Evolutionary conservation across 2,113 vertebrate genomes (phyloP), one percentile per base, ranked within the genome.

Genomic region (Trogon melanurus): DNA sequence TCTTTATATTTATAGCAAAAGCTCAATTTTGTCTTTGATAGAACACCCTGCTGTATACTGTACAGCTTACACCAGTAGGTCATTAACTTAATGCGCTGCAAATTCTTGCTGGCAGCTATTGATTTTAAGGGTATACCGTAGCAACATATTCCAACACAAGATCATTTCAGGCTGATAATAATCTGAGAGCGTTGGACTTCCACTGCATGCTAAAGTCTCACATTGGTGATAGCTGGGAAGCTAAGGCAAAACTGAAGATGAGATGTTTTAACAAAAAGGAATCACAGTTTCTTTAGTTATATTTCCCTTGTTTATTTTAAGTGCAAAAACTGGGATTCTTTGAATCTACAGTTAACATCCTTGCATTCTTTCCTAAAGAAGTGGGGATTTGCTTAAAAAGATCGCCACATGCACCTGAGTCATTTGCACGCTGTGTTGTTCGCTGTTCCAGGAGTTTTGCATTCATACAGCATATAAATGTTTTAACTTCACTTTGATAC

Each of bases 51-150:
- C 8, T 62, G 54, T 84, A 36, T 29, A 60, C 26, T 54, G 13
- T 57, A 36, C 6, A 56, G 7, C 34, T 82, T 89, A 57, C 21
- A 83, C 17, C 17, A 74, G 32, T 50, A 85, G 20, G 67, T 85
- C 48, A 83, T 85, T 93, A 95, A 73, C 32, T 83, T 90, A 91
- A 95, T 71, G 27, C 1, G 2, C 34, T 85, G 19, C 71, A 70
- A 87, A 93, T 91, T 89, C 72, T 94, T 66, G 13, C 78, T 87
- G 38, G 58, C n/a, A 96, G 91, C 23, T 96, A 92, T 93, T 89
- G 91, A 93, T 92, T 96, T 90, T 80, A 85, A 95, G 73, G 71
- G 19, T 3, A 2, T 80, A 71, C 10, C 47, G 34, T 56, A 83
- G 72, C 12, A 85, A 10, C 8, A n/a, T 62, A 74, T 83, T 82